A percentile compares a stretch with the other conserved stretches of the same genome.
phyloP scores from a whole-genome alignment of 2,888 invertebrate genomes.

The Papilio demoleus region DNA sequence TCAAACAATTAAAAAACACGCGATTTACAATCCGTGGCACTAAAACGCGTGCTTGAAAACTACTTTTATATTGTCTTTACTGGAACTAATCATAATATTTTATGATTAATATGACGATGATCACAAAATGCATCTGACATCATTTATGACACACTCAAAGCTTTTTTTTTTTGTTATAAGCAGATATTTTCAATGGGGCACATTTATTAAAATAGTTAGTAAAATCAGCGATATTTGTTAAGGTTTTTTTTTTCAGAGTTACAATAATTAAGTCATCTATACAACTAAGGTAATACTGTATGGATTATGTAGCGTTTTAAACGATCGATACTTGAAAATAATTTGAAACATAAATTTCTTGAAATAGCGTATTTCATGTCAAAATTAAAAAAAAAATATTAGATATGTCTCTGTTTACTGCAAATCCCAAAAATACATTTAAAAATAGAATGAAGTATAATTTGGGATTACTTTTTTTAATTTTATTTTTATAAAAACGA shows the following conservation, averaged over 20 bases:
- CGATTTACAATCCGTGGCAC: too few relatives aligned
- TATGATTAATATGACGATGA: neutral
- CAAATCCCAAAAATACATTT: slow-evolving; percentile 16
- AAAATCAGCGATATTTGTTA: slow-evolving; percentile 8
- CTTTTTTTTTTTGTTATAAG: too few relatives aligned
- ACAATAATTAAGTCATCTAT: slow-evolving; percentile 32
- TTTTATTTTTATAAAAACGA: neutral
- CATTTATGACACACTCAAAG: neutral
- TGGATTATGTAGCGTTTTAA: slow-evolving; percentile 24
- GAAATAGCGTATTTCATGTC: slow-evolving; percentile 7
- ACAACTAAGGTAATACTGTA: slow-evolving; percentile 41
- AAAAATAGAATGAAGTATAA: neutral
- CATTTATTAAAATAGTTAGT: slow-evolving; percentile 18
- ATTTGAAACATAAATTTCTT: neutral
- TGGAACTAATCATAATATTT: neutral
- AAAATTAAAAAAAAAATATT: slow-evolving; percentile 23
- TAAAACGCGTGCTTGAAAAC: neutral
- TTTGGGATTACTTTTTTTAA: neutral
- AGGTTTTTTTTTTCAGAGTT: slow-evolving; percentile 16
- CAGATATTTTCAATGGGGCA: neutral
- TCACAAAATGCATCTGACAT: neutral
- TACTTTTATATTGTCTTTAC: too few relatives aligned
- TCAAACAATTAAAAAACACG: too few relatives aligned
- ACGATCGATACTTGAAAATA: slow-evolving; percentile 11
- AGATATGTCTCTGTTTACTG: slow-evolving; percentile 14